A percentile compares a stretch with the other conserved stretches of the same genome.
Evolutionary conservation across 2,888 invertebrate genomes (phyloP).

Genomic region (Amphipyra tragopoginis): DNA sequence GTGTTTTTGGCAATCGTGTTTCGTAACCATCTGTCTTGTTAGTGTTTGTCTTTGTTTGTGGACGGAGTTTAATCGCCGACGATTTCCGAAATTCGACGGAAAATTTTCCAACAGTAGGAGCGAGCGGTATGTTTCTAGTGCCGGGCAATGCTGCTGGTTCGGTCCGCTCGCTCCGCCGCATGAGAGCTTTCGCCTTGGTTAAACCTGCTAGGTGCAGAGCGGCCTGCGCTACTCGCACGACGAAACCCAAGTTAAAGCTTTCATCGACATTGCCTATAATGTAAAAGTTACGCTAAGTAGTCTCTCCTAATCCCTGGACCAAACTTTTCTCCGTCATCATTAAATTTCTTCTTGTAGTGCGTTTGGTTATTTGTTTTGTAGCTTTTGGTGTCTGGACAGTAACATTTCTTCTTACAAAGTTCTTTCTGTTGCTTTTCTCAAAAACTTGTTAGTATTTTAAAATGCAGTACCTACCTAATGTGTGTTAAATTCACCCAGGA

Average conservation of each 20-base stretch:
- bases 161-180: slow-evolving; percentile 76
- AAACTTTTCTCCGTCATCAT: slow-evolving; percentile 63
- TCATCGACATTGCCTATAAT: slow-evolving; percentile 77
- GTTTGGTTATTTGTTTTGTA: slow-evolving; percentile 40
- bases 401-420: slow-evolving; percentile 27
- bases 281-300: slow-evolving; percentile 81
- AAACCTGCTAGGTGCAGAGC: slow-evolving; percentile 68
- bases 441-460: slow-evolving; percentile 39
- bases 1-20: slow-evolving; percentile 73
- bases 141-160: slow-evolving; percentile 63
- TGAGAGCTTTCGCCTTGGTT: slow-evolving; percentile 80
- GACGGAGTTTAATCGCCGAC: slow-evolving; percentile 72
- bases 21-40: slow-evolving; percentile 59
- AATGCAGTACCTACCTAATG: neutral
- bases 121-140: slow-evolving; percentile 75
- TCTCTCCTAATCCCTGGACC: slow-evolving; percentile 76
- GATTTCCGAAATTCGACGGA: slow-evolving; percentile 87
- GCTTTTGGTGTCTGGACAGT: slow-evolving; percentile 13
- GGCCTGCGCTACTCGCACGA: slow-evolving; percentile 69
- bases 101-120: slow-evolving; percentile 78
- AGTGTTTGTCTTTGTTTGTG: slow-evolving; percentile 75
- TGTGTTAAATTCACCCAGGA: slow-evolving; percentile 9
- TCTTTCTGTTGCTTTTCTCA: slow-evolving; percentile 34
- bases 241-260: slow-evolving; percentile 74
- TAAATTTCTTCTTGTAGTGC: slow-evolving; percentile 41